Evolutionary conservation across 1,140 invertebrate species (phyloP), one percentile per base, ranked within the genome.

Genomic region (Portunus trituberculatus): DNA sequence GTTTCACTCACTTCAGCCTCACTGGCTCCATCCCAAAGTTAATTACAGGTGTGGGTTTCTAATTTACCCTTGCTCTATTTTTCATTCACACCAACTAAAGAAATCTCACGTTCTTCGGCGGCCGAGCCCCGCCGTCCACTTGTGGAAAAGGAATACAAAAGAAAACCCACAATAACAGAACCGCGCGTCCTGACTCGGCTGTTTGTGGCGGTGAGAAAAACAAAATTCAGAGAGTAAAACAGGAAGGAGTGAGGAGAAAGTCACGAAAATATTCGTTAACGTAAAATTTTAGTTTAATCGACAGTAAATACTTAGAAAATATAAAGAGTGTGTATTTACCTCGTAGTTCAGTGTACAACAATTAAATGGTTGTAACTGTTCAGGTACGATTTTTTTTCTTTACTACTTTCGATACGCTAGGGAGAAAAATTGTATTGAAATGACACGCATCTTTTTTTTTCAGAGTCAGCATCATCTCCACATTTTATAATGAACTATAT

Each of bases 61-160:
- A 76, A 76, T 76, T n/a, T 76, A 76, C 67, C 6, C 67, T 76
- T 76, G 67, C 67, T 76, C 67, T 76, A 76, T 76, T 76, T n/a
- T n/a, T 76, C 67, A 76, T 76, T 76, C 67, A 76, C 67, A n/a
- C 67, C 67, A n/a, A 76, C 67, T n/a, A 25, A n/a, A 76, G 12
- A 76, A 76, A 76, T 76, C 67, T 76, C 67, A 76, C 67, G 67
- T 76, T 76, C 67, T n/a, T 76, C 67, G 67, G 67, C 20, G 67
- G 20, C n/a, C 67, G 67, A 25, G 20, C 20, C 20, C 67, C 20
- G 67, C 67, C 67, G 67, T n/a, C 67, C 25, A n/a, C 25, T n/a
- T 25, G 67, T 25, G 67, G 67, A 76, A 76, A n/a, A 76, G 67
- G 67, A n/a, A 76, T 76, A 76, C 67, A 76, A 76, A 76, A 76